Evolutionary conservation across 1,140 invertebrate genomes (phyloP), one percentile per base, ranked within the genome.

Genomic region (Tachypleus tridentatus): DNA sequence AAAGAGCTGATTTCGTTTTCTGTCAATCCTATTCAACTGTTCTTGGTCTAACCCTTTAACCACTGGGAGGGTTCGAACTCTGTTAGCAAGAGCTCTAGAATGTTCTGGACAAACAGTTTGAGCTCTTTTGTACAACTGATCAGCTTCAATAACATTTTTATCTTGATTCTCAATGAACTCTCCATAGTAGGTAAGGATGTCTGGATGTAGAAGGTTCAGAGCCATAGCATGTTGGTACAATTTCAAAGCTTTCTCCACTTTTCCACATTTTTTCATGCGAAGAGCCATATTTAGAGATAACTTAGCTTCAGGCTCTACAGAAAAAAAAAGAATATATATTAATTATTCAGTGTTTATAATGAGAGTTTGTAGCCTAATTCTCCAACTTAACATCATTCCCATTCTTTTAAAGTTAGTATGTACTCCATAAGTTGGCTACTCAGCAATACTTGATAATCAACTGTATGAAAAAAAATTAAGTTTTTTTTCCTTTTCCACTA

Each of bases 181-280:
- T 49, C 95, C 95, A 77, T 93, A 97, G 70, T 89, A 84, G 71
- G 90, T 91, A 8, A 98, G 77, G 58, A 97, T 85, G 72, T 97
- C 93, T 3, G 93, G 88, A 80, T 97, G 90, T 69, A 87, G 84
- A 0, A 95, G 94, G n/a, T 91, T 88, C 48, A 97, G 77, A 0
- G 90, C 87, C 49, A 92, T 82, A 0, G 94, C 93, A 78, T 97
- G 93, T 77, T 89, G 85, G 73, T 94, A 91, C 47, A 97, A 75
- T 76, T 92, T 92, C 5, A 86, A 77, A 3, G 93, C 92, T 79
- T 93, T 94, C 49, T 89, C 86, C 60, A 82, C 78, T 76, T 94
- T 95, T 0, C 90, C 90, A 9, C 82, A 77, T 61, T 83, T 79
- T 74, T 88, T 86, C 84, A 94, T 87, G 68, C 91, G 88, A 63